Evolutionary conservation across 2,888 invertebrate genomes (phyloP).

Genomic region (Aporophyla lueneburgensis): DNA sequence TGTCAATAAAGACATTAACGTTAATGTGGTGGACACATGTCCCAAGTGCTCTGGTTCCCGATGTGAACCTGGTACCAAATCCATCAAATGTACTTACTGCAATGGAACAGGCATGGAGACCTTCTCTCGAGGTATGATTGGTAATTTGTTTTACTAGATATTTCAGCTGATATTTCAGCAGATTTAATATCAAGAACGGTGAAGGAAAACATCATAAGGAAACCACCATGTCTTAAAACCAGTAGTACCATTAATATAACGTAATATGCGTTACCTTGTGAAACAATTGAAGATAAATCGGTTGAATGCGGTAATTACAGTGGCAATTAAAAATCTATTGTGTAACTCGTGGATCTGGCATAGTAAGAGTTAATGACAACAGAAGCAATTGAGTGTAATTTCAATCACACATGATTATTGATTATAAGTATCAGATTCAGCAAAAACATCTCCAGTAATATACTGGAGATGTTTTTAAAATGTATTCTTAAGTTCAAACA

Average conservation of each 20-base stretch:
- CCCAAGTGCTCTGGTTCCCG: conserved; percentile 96
- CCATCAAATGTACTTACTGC: conserved; percentile 97
- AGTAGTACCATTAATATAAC: neutral
- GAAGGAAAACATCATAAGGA: no score
- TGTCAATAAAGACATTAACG: conserved; percentile 97
- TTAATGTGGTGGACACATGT: conserved; percentile 98
- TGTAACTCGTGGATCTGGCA: no score
- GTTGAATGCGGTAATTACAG: no score
- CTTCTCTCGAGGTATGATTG: conserved; percentile 92
- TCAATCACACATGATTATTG: neutral
- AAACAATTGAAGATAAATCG: neutral
- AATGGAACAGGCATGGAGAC: conserved; percentile 99
- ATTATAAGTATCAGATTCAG: no score
- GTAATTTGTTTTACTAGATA: conserved; percentile 6
- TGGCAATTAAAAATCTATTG: no score
- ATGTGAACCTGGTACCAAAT: conserved; percentile 97
- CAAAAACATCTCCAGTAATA: no score
- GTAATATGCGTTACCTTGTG: neutral
- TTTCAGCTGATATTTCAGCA: neutral
- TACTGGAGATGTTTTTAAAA: neutral
- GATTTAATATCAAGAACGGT: no score
- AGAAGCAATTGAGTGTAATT: neutral
- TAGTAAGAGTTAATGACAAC: no score
- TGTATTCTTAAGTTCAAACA: neutral
- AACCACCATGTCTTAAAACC: no score